These are phyloP conservation scores for Triops longicaudatus DNA, from an alignment of 1,140 invertebrate genomes.

Conservation along the genomic window DNA sequence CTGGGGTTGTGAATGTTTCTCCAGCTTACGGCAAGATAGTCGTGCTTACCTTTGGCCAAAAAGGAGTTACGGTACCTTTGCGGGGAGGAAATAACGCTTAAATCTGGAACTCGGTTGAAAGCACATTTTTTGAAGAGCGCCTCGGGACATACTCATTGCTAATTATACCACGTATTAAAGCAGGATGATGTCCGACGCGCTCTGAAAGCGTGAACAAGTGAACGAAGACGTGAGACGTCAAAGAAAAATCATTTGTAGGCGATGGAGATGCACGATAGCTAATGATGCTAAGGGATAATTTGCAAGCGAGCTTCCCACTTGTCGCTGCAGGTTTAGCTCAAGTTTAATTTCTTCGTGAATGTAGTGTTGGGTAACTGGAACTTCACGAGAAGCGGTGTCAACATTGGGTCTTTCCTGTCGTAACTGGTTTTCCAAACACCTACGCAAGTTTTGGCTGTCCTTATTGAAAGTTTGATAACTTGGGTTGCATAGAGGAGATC, in stretches of 20 bases:
- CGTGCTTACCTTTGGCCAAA: neutral
- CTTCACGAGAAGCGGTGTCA: neutral
- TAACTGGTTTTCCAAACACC: neutral
- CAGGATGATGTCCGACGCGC: neutral
- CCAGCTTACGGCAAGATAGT: neutral
- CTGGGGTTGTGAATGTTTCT: neutral
- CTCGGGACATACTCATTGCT: neutral
- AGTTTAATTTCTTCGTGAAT: neutral
- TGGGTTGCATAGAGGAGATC: neutral
- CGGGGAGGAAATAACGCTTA: neutral
- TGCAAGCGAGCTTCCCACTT: neutral
- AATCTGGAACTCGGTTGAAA: neutral
- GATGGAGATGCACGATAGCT: neutral
- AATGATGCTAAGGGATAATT: neutral
- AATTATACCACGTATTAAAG: neutral
- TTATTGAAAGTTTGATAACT: neutral
- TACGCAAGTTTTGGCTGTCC: neutral
- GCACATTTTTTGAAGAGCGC: neutral
- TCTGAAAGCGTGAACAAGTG: neutral
- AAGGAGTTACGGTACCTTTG: neutral
- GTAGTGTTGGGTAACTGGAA: neutral
- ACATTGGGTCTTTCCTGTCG: slow-evolving; percentile 1
- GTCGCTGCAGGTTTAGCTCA: neutral
- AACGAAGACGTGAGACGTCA: neutral
- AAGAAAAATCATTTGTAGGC: neutral